Percentiles rank a stretch among this genome's conserved stretches.
Conservation (phyloP, 2,113 vertebrate genomes). For the Nibea coibor region DNA sequence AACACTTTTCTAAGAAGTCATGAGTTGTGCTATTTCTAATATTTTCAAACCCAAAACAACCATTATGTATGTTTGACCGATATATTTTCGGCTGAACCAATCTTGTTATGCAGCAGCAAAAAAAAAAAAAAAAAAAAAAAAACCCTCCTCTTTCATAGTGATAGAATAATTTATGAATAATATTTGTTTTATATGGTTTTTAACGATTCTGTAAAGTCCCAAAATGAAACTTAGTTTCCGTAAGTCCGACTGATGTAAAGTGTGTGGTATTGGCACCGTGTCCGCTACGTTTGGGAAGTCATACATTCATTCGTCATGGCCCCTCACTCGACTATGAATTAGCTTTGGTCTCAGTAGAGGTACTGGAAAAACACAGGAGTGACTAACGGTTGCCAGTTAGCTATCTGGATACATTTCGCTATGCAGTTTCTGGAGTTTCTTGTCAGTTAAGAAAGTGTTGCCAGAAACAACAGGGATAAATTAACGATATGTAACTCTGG, state of each 20-base stretch:
- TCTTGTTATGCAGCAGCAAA: neutral
- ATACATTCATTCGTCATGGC: slow-evolving; percentile 22
- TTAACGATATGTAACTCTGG: slow-evolving; percentile 10
- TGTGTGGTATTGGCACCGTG: slow-evolving; percentile 20
- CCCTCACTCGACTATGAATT: slow-evolving; percentile 43
- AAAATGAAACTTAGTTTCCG: slow-evolving; percentile 12
- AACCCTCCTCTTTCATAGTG: neutral
- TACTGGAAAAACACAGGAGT: slow-evolving; percentile 41
- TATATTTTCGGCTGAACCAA: neutral
- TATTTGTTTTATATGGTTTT: slow-evolving; percentile 24
- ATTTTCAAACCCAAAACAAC: slow-evolving; percentile 11
- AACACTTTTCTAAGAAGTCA: neutral
- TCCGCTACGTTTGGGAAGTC: slow-evolving; percentile 43
- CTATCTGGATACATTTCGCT: slow-evolving; percentile 28
- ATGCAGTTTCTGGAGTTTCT: slow-evolving; percentile 1
- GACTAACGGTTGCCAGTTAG: slow-evolving; percentile 47
- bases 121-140: slow-evolving; percentile 4
- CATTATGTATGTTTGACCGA: neutral
- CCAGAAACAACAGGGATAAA: slow-evolving; percentile 26
- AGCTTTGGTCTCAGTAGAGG: slow-evolving; percentile 17
- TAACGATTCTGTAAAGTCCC: slow-evolving; percentile 13
- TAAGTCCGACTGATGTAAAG: slow-evolving; percentile 20
- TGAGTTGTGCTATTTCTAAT: neutral
- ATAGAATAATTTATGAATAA: slow-evolving; percentile 1
- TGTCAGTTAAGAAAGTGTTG: slow-evolving; percentile 32